Percentiles rank a stretch among this genome's conserved stretches.
Conservation (phyloP, 2,113 vertebrate genomes). For the Pogona vitticeps region DNA sequence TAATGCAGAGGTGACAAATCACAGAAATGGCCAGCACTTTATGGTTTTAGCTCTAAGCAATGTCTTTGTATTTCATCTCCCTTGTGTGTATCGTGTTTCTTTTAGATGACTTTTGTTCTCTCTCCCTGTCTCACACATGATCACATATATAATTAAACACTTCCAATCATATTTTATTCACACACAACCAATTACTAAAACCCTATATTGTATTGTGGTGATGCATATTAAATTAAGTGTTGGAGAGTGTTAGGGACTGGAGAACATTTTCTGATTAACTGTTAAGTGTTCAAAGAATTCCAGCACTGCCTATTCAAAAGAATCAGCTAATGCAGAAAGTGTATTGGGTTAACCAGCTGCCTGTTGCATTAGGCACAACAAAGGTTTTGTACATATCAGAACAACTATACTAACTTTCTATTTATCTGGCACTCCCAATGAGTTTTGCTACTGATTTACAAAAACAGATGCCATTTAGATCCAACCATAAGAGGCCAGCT, state of each 20-base stretch:
- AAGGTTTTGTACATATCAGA: neutral
- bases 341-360: neutral
- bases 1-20: constrained; percentile 66
- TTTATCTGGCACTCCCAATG: neutral
- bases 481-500: neutral
- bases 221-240: constrained; percentile 30
- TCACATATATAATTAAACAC: constrained; percentile 61
- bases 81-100: constrained; percentile 12
- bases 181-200: constrained; percentile 34
- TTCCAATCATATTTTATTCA: constrained; percentile 55
- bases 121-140: constrained; percentile 20
- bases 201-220: constrained; percentile 33
- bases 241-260: constrained; percentile 3
- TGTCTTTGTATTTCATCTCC: constrained; percentile 49
- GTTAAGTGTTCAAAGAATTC: neutral
- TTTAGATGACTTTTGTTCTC: constrained; percentile 50
- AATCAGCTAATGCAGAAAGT: neutral
- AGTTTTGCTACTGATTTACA: neutral
- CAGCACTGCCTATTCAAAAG: neutral
- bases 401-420: neutral
- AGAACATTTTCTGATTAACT: constrained; percentile 15
- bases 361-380: neutral
- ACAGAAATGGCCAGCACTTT: constrained; percentile 52
- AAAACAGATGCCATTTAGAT: neutral
- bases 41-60: constrained; percentile 56